Evolutionary conservation across 2,888 invertebrate species (phyloP).

Genomic region (Mermis nigrescens): DNA sequence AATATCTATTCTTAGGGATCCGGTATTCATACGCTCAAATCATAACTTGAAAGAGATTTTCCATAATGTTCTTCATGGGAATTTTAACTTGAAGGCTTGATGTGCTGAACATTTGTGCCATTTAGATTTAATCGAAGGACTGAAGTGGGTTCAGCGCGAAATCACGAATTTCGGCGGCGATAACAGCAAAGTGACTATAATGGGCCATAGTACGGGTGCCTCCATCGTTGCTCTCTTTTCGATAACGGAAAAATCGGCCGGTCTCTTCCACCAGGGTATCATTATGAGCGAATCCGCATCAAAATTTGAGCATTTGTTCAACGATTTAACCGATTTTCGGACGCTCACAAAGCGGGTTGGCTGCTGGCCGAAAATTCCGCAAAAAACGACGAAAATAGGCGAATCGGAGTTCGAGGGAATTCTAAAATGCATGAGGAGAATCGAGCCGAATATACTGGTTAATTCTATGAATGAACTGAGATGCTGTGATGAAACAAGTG

Average conservation of each 20-base stretch:
- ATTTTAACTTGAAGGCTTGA: too few relatives aligned
- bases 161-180: slow-evolving; percentile 17
- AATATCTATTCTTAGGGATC: too few relatives aligned
- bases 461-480: not conserved
- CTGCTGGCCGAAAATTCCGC: not conserved
- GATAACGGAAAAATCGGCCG: not conserved
- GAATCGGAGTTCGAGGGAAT: not conserved
- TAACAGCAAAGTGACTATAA: slow-evolving; percentile 14
- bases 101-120: too few relatives aligned
- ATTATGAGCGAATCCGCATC: slow-evolving; percentile 5
- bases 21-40: too few relatives aligned
- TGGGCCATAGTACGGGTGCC: slow-evolving; percentile 16
- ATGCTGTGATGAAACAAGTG: not conserved
- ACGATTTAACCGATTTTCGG: not conserved
- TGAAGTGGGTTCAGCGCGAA: slow-evolving; percentile 11
- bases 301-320: not conserved
- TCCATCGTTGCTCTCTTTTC: slow-evolving; percentile 2
- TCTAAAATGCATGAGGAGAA: not conserved
- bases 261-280: slow-evolving; percentile 7
- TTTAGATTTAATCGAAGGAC: slow-evolving; percentile 10
- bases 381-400: not conserved
- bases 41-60: too few relatives aligned
- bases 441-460: not conserved
- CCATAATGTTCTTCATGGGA: not conserved
- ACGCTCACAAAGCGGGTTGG: not conserved